Evolutionary conservation across 2,113 vertebrate genomes (phyloP).

Genomic region (Percopsis transmontana): DNA sequence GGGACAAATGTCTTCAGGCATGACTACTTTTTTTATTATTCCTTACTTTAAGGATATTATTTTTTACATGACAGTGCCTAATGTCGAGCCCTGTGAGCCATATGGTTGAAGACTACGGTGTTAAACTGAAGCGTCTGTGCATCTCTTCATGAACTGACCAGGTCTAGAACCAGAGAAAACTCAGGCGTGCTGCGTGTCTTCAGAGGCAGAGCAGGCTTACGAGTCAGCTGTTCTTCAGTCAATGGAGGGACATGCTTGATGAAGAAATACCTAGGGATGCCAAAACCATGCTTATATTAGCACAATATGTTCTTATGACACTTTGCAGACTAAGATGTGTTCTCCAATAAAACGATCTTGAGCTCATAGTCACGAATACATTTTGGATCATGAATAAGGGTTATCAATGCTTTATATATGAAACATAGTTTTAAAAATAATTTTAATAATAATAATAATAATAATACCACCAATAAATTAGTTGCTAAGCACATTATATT

Average conservation of each 20-base stretch:
- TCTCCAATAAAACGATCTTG: too few relatives aligned
- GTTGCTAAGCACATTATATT: too few relatives aligned
- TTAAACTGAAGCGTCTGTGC: neutral
- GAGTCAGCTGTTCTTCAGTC: conserved; percentile 96
- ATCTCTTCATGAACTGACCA: conserved; percentile 78
- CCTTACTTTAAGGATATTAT: too few relatives aligned
- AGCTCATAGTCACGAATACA: too few relatives aligned
- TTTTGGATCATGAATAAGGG: too few relatives aligned
- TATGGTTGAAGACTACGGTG: neutral
- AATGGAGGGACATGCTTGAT: conserved; percentile 98
- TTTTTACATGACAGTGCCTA: too few relatives aligned
- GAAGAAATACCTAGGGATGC: conserved; percentile 89
- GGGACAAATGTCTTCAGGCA: too few relatives aligned
- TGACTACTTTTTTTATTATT: too few relatives aligned
- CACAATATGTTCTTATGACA: neutral
- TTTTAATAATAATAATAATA: too few relatives aligned
- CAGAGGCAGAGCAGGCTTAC: conserved; percentile 94
- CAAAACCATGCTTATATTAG: conserved; percentile 6
- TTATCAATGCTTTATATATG: too few relatives aligned
- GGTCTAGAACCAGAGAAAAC: conserved; percentile 95
- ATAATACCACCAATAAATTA: too few relatives aligned
- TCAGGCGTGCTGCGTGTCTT: conserved; percentile 99
- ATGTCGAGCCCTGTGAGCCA: neutral
- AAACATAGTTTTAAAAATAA: too few relatives aligned
- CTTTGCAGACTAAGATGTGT: conserved; percentile 1